These are phyloP conservation scores for Epizoanthus illoricatus DNA, from an alignment of 92 coral and sea anemone genomes.

Conservation along the genomic window DNA sequence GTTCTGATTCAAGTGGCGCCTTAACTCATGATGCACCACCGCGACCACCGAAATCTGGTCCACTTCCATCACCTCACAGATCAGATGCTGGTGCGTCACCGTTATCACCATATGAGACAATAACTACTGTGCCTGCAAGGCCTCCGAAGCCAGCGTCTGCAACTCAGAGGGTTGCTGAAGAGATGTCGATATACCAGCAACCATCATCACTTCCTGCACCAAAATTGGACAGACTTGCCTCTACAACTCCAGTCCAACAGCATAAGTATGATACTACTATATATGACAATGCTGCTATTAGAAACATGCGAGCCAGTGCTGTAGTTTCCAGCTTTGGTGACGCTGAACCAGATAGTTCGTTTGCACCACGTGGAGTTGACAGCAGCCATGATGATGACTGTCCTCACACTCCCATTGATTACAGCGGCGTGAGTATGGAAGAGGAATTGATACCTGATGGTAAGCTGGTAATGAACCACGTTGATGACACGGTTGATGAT, in stretches of 20 bases:
- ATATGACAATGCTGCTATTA: slow-evolving; percentile 33
- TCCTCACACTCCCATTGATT: slow-evolving; percentile 28
- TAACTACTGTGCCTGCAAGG: slow-evolving; percentile 11
- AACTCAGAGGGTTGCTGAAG: not conserved
- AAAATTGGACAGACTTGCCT: not conserved
- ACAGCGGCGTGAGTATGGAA: slow-evolving; percentile 17
- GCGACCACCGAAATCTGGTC: slow-evolving; percentile 35
- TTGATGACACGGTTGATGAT: slow-evolving; percentile 63
- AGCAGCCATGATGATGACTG: not conserved
- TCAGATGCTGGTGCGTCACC: not conserved
- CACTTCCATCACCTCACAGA: slow-evolving; percentile 10
- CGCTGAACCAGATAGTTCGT: not conserved
- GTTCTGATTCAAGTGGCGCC: not conserved
- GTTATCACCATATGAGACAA: slow-evolving; percentile 30
- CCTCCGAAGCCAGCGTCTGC: slow-evolving; percentile 20
- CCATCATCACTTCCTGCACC: slow-evolving; percentile 17
- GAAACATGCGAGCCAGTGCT: slow-evolving; percentile 20
- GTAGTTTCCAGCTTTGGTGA: not conserved
- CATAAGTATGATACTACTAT: not conserved
- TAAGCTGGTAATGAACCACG: slow-evolving; percentile 15
- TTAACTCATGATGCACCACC: slow-evolving; percentile 28
- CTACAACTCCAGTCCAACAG: not conserved
- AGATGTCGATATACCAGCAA: slow-evolving; percentile 24
- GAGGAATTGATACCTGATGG: slow-evolving; percentile 11
- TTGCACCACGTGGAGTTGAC: not conserved